Percentiles rank a stretch among this genome's conserved stretches.
These are phyloP conservation scores for Drosophila elegans DNA, from an alignment of 1,140 invertebrate genomes.

Conservation along the genomic window DNA sequence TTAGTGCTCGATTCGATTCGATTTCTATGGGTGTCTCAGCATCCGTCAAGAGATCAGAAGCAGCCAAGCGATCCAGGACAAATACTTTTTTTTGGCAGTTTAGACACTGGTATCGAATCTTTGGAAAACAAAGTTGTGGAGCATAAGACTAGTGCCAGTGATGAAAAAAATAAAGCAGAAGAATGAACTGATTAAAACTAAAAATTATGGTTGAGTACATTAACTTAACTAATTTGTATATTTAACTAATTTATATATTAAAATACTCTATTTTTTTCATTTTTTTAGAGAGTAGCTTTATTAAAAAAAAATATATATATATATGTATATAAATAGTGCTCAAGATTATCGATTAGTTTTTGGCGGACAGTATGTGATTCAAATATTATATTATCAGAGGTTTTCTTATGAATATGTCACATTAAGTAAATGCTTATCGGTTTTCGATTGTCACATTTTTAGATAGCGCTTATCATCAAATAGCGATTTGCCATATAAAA, in stretches of 20 bases:
- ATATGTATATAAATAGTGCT: too few species aligned
- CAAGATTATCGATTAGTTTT: too few species aligned
- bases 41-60: slow-evolving; percentile 22
- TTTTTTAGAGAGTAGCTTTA: too few species aligned
- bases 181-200: not conserved
- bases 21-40: slow-evolving; percentile 54
- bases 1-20: slow-evolving; percentile 64
- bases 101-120: not conserved
- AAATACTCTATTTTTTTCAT: too few species aligned
- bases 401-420: not conserved
- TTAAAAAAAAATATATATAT: too few species aligned
- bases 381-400: not conserved
- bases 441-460: slow-evolving; percentile 18
- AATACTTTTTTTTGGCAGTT: slow-evolving; percentile 40
- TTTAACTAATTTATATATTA: not conserved
- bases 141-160: not conserved
- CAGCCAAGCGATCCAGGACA: slow-evolving; percentile 32
- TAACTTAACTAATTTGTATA: not conserved
- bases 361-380: too few species aligned
- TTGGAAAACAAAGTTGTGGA: slow-evolving; percentile 7
- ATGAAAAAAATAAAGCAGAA: not conserved
- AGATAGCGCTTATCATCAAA: slow-evolving; percentile 18
- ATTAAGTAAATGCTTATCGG: slow-evolving; percentile 15
- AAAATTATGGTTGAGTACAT: not conserved
- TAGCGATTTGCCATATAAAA: slow-evolving; percentile 23